Percentiles rank a stretch among this genome's conserved stretches.
Evolutionary conservation across 2,888 invertebrate genomes (phyloP).

Genomic region (Blera fallax): DNA sequence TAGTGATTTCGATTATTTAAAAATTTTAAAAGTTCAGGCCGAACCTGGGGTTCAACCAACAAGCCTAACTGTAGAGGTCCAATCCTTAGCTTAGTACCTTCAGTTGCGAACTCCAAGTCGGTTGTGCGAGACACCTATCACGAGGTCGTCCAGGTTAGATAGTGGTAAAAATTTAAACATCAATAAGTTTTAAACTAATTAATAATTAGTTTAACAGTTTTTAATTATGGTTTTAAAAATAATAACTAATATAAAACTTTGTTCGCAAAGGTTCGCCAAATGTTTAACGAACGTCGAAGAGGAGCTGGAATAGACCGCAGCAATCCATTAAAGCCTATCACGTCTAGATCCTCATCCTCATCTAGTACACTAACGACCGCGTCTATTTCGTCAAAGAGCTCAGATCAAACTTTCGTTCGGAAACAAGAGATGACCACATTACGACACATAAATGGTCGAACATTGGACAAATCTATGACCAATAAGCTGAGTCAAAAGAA

Average conservation of each 20-base stretch:
- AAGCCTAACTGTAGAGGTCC: no score
- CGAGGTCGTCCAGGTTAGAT: no score
- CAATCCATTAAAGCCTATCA: conserved; percentile 90
- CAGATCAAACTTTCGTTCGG: conserved; percentile 30
- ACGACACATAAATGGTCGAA: conserved; percentile 41
- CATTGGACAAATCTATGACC: neutral
- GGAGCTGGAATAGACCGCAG: conserved; percentile 90
- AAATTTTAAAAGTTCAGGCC: no score
- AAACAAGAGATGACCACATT: conserved; percentile 60
- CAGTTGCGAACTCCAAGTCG: no score
- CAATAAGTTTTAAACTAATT: no score
- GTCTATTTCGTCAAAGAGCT: conserved; percentile 42
- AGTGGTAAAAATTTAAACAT: no score
- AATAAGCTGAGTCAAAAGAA: conserved; percentile 11
- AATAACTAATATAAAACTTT: neutral
- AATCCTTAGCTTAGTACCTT: no score
- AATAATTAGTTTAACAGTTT: no score
- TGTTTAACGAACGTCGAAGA: conserved; percentile 92
- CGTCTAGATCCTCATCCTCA: conserved; percentile 71
- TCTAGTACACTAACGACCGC: conserved; percentile 33
- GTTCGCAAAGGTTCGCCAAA: conserved; percentile 87
- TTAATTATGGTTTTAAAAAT: no score
- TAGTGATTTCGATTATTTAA: no score
- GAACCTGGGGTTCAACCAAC: no score
- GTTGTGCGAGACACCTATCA: no score